Evolutionary conservation across 2,888 invertebrate genomes (phyloP).

Genomic region (Fabriciana adippe): DNA sequence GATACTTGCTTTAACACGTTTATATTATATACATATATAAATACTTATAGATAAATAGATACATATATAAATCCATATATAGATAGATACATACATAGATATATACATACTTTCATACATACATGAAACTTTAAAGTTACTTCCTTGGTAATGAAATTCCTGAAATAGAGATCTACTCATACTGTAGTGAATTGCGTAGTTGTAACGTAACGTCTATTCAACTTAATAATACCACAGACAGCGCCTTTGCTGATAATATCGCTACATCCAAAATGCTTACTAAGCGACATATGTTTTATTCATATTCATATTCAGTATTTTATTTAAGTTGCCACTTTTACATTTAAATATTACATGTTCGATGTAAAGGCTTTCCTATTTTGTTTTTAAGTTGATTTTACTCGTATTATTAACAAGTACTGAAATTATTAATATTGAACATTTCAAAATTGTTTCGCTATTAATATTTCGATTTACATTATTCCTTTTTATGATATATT

Average conservation of each 20-base stretch:
- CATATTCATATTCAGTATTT: conserved; percentile 26
- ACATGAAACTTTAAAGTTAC: neutral
- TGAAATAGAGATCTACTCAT: conserved; percentile 17
- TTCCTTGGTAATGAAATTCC: conserved; percentile 26
- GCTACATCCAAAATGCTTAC: conserved; percentile 55
- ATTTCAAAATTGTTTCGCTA: too few species aligned
- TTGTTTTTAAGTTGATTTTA: too few species aligned
- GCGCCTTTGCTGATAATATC: conserved; percentile 65
- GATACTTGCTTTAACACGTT: too few species aligned
- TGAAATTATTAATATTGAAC: too few species aligned
- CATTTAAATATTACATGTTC: neutral
- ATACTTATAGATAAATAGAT: too few species aligned
- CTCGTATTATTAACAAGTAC: too few species aligned
- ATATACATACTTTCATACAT: too few species aligned
- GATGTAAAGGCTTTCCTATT: neutral
- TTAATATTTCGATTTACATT: too few species aligned
- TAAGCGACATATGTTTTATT: conserved; percentile 45
- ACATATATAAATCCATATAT: too few species aligned
- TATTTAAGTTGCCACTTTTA: conserved; percentile 15
- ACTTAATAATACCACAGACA: conserved; percentile 61
- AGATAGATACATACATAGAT: too few species aligned
- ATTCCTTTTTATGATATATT: too few species aligned
- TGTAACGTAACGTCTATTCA: conserved; percentile 40
- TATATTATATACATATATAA: too few species aligned
- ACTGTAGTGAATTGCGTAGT: conserved; percentile 27